Base-by-base conservation (phyloP, 64 coral and sea anemone genomes). In the Dendronephthya gigantea region DNA sequence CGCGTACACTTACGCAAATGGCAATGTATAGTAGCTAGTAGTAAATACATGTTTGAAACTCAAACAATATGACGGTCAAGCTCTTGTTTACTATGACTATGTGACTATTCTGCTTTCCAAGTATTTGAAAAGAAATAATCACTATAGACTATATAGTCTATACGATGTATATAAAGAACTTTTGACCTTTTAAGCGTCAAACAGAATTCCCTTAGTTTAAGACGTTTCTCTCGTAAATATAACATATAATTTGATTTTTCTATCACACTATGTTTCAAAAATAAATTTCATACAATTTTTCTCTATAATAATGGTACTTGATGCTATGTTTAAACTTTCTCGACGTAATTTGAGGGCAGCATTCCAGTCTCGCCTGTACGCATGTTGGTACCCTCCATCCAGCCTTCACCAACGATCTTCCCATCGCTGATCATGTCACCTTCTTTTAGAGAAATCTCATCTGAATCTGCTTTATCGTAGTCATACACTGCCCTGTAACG, bases 261-360 rank as follows among this genome's bases (percentile, higher is more conserved):
- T 62, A 62, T 62, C 19, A 19, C 25, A 27, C 55, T n/a, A n/a
- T n/a, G n/a, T n/a, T 62, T 62, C 25, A 0, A 12, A 62, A 62
- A 62, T 23, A 19, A 62, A 45, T 6, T 45, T 6, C 41, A 19
- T 62, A n/a, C 25, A 62, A 62, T 23, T 62, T 62, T 62, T 58
- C 51, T 2, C 51, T 58, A n/a, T n/a, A 58, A 58, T 58, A 62
- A 62, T n/a, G 55, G 19, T 27, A 62, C 25, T 19, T 62, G 5
- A 58, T n/a, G 55, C 25, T 27, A 43, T 87, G 3, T 81, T 87
- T 19, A 87, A 12, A 48, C 7, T 1, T 68, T 47, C 29, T 89
- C 81, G 23, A 89, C 87, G 27, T 89, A 89, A 47, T 89, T 89
- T 40, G 87, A 79, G 11, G 87, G 87, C 32, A 89, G 83, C 87